Evolutionary conservation across 2,888 invertebrate species (phyloP), one percentile per base, ranked within the genome.

Genomic region (Nomada flava): DNA sequence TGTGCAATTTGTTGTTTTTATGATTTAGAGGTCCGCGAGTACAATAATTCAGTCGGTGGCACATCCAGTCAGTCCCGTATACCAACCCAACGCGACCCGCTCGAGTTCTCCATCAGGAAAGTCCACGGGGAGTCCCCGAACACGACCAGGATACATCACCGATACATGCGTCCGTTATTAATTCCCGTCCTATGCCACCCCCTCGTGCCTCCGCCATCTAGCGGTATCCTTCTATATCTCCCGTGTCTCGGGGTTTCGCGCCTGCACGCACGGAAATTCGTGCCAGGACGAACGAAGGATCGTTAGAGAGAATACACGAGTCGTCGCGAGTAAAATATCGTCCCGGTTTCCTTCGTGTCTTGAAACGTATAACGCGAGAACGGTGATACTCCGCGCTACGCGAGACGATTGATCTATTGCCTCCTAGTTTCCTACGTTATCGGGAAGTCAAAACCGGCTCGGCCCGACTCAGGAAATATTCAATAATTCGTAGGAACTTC

Each of bases 1-100:
- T 79, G 79, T 72, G 91, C 90, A 91, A 92, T 92, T 92, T 91
- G 92, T 91, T 91, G 90, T 92, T 92, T 91, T 90, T 91, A 90
- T 92, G 92, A 92, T 92, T 91, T 92, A 92, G 88, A 84, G 90
- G 86, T 86, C 73, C 81, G 84, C 84, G 81, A 81, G 89, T 85
- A 91, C 87, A 90, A 92, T 92, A 92, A 92, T 92, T 92, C 91
- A 92, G 90, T 89, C 87, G 86, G 53, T 70, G 75, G 79, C 72
- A 88, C 83, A 77, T 85, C 86, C 88, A 87, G 78, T 82, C 65
- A 59, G 65, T 84, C 70, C 70, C 71, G 69, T 67, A 64, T 73
- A 23, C 71, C 71, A 62, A 29, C 77, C 75, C 57, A 67, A 82
- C 69, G 65, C 77, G 55, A 76, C 76, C 88, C 85, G 79, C 80